Evolutionary conservation across 2,113 vertebrate species (phyloP), one percentile per base, ranked within the genome.

Genomic region (Danionella cerebrum): DNA sequence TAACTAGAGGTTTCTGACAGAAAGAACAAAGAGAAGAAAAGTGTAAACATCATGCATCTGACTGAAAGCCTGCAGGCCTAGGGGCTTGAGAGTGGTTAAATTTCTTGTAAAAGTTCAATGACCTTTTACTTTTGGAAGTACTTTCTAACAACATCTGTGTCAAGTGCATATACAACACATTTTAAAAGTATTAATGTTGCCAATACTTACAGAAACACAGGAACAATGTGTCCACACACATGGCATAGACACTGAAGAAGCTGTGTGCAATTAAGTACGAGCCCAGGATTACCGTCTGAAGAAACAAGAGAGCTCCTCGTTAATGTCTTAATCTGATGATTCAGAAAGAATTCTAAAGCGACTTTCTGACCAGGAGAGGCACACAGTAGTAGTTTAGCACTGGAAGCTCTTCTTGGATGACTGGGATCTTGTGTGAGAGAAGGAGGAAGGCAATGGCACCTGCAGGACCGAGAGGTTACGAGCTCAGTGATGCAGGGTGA

Each of bases 211-310:
- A 96, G 80, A 96, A 97, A 79, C 94, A 97, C 80, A 97, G 88
- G 85, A 95, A 95, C 69, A 95, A 87, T 0, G 94, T 97, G 78
- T 97, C 93, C 0, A 97, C 90, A 79, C 94, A 97, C 85, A 92
- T 93, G 86, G 91, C 87, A 79, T 94, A 97, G 85, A 97, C 90
- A 3, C 91, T 94, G 91, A 96, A 96, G 87, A 94, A 96, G 9
- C 90, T 91, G 0, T 96, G 90, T 41, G 94, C 94, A 50, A 97
- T 87, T 54, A 95, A 76, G 58, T 93, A 96, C 27, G 94, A 88
- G 12, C 94, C 94, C 9, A 91, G 72, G 71, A 93, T 83, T 73
- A 93, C 84, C 0, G 92, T 92, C 94, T 96, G 75, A 29, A 63
- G 10, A 77, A 33, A 19, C 42, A 82, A 1, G 58, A 47, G 8